Evolutionary conservation across 2,113 vertebrate genomes (phyloP).

Genomic region (Benitochromis conjunctus): DNA sequence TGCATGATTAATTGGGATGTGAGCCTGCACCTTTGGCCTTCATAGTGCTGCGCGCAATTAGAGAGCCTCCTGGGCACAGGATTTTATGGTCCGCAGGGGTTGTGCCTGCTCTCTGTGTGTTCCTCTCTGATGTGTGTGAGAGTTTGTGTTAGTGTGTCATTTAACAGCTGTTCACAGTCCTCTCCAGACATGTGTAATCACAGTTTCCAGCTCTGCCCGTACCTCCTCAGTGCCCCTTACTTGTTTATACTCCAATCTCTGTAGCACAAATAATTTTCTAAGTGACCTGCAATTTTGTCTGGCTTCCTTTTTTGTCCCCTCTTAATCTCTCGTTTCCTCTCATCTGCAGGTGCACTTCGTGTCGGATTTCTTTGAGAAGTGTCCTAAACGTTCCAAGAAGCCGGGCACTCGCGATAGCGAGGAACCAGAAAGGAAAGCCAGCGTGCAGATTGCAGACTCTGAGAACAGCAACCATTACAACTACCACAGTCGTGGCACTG

Average conservation of each 20-base stretch:
- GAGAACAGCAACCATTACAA: constrained; percentile 80
- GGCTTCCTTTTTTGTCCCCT: not conserved
- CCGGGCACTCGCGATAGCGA: constrained; percentile 51
- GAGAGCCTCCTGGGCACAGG: constrained; percentile 33
- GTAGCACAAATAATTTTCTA: not conserved
- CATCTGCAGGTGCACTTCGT: constrained; percentile 79
- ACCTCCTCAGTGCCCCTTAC: not conserved
- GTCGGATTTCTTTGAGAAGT: constrained; percentile 88
- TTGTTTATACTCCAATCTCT: not conserved
- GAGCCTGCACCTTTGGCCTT: constrained; percentile 37
- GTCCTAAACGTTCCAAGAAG: constrained; percentile 54
- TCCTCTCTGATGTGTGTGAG: constrained; percentile 32
- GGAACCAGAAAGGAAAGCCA: constrained; percentile 77
- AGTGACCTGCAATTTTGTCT: not conserved
- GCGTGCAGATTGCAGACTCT: constrained; percentile 76
- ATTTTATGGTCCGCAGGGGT: constrained; percentile 48
- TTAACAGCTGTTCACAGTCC: constrained; percentile 24
- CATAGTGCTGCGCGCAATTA: constrained; percentile 34
- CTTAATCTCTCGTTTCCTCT: not conserved
- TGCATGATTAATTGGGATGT: constrained; percentile 43
- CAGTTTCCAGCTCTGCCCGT: constrained; percentile 49
- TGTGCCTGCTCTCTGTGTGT: constrained; percentile 57
- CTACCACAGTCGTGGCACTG: constrained; percentile 70
- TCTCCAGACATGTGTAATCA: constrained; percentile 43
- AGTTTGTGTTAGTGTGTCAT: constrained; percentile 10